These are phyloP conservation scores for Halichoerus grypus DNA, from an alignment of 2,113 vertebrate species.

Conservation along the genomic window DNA sequence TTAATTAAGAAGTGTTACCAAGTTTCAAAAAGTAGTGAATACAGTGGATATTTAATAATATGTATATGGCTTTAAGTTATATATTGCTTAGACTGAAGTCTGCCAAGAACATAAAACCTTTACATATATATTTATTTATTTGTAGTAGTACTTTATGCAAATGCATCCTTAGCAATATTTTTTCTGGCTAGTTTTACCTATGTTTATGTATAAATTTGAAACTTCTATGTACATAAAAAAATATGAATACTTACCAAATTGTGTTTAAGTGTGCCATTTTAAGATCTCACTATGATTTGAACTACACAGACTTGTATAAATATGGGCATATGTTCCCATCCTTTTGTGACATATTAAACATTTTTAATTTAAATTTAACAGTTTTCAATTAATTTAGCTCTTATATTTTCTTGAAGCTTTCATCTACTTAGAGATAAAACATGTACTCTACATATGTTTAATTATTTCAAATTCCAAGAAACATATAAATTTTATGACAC, in stretches of 20 bases:
- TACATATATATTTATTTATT: not conserved
- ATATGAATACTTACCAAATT: not conserved
- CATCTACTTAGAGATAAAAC: slow-evolving; percentile 42
- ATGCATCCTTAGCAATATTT: not conserved
- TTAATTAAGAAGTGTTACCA: not conserved
- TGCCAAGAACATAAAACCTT: not conserved
- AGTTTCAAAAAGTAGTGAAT: not conserved
- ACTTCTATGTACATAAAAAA: not conserved
- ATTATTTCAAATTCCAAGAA: slow-evolving; percentile 59
- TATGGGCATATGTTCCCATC: not conserved
- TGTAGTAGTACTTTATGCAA: not conserved
- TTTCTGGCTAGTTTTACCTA: not conserved
- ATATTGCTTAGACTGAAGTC: not conserved
- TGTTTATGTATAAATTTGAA: not conserved
- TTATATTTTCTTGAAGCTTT: slow-evolving; percentile 50
- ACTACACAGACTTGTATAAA: not conserved
- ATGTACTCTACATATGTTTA: not conserved
- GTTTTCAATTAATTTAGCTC: slow-evolving; percentile 54
- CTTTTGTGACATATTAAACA: not conserved
- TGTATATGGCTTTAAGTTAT: not conserved
- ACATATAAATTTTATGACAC: not conserved
- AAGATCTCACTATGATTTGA: not conserved
- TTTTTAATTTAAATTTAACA: slow-evolving; percentile 54
- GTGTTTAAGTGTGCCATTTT: not conserved
- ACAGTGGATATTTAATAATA: not conserved